Conservation (phyloP, 1,140 invertebrate genomes). For the Drosophila sulfurigaster region DNA sequence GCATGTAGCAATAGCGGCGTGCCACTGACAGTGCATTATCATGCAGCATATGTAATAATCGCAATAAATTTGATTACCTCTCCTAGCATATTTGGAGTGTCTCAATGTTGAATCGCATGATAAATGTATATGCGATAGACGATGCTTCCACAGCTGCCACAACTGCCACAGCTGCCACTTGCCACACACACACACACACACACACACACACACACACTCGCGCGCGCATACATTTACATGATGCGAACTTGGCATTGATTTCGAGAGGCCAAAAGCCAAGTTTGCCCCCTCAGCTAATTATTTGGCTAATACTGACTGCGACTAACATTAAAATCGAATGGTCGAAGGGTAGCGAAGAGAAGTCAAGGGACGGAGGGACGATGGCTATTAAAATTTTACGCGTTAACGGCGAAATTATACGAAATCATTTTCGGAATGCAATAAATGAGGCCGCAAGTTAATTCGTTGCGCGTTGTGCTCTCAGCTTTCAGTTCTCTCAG, state of each 20-base stretch:
- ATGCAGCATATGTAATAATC: constrained; percentile 52
- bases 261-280: not conserved
- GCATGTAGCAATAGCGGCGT: constrained; percentile 2
- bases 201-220: not conserved
- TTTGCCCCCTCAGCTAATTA: constrained; percentile 32
- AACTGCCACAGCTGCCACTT: not conserved
- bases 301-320: constrained; percentile 20
- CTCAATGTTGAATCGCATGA: constrained; percentile 10
- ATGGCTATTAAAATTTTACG: constrained; percentile 48
- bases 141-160: not conserved
- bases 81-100: constrained; percentile 38
- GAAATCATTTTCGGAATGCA: constrained; percentile 56
- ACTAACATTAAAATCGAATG: constrained; percentile 18
- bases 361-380: not conserved
- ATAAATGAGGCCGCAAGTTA: constrained; percentile 60
- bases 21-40: constrained; percentile 37
- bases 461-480: constrained; percentile 36
- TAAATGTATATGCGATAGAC: constrained; percentile 2
- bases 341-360: not conserved
- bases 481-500: not conserved
- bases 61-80: constrained; percentile 64
- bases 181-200: not conserved
- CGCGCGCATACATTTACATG: not conserved
- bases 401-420: constrained; percentile 58
- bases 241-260: constrained; percentile 8